Evolutionary conservation across 2,797 vertebrate species (phyloP), one percentile per base, ranked within the genome.

Genomic region (Rousettus madagascariensis): DNA sequence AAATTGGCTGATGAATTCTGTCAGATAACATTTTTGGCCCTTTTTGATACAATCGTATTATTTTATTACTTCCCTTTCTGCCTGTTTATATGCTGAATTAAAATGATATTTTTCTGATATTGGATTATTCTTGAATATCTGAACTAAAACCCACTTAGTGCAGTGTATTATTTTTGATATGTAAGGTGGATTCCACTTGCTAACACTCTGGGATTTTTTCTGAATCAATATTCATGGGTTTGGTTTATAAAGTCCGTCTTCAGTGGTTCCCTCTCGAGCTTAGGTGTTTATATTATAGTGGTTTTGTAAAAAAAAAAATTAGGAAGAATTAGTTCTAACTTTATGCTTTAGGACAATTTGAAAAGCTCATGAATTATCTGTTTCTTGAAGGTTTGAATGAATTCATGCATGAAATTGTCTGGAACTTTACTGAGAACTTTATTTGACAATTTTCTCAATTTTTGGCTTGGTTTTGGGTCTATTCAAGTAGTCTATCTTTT

Each of bases 381-480:
- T 96, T 95, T 97, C 86, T 92, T 90, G 53, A 92, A 96, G 90
- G 53, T 82, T 79, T 61, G 36, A 86, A 95, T 92, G 87, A 97
- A 95, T 88, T 95, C 96, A 96, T 95, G 95, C 95, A 80, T 96
- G 96, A 95, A 97, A 97, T 97, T 96, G 86, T 95, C 95, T 97
- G 88, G 61, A 93, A 97, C 92, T 95, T 90, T 92, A 95, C 86
- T 96, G 95, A 96, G 96, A 97, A 90, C 46, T n/a, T 79, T 97
- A 72, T 95, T 92, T 95, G 96, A 97, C 92, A 94, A 92, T 90
- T 95, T 96, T 94, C 86, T 97, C 94, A 83, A 71, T 94, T 94
- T 95, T 92, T 95, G 69, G n/a, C 85, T 95, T 91, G 82, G 72
- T 83, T 92, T 95, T 65, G 41, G 24, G 59, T 89, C 92, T 91